Percentiles rank a stretch among this genome's conserved stretches.
Conservation (phyloP, 1,140 invertebrate genomes). For the Melanaphis sacchari region DNA sequence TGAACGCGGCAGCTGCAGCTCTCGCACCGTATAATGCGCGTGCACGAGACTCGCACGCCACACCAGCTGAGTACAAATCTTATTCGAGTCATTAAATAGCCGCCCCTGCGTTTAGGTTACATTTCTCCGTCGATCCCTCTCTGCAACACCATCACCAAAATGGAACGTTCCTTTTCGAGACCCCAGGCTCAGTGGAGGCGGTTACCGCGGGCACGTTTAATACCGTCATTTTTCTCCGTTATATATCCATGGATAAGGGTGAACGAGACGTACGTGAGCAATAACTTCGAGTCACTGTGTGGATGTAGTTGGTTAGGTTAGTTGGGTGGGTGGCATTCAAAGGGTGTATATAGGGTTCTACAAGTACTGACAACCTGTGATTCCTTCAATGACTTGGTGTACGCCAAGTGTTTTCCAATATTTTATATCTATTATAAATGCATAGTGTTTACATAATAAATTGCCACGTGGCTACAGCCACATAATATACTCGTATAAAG, state of each 20-base stretch:
- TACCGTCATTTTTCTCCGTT: constrained; percentile 49
- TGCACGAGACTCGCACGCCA: not conserved
- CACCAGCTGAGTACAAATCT: constrained; percentile 53
- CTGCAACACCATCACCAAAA: not conserved
- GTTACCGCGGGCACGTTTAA: constrained; percentile 25
- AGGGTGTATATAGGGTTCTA: not conserved
- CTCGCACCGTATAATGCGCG: not conserved
- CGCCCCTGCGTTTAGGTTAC: not conserved
- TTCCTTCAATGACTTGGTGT: not conserved
- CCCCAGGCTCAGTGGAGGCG: not conserved
- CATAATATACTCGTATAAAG: too few relatives aligned
- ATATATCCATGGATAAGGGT: not conserved
- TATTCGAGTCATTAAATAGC: constrained; percentile 52
- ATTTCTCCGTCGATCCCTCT: not conserved
- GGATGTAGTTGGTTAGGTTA: too few relatives aligned
- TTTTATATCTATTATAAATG: not conserved
- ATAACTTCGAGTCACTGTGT: not conserved
- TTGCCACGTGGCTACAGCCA: too few relatives aligned
- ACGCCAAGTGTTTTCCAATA: not conserved
- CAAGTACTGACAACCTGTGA: not conserved
- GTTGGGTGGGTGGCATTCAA: not conserved
- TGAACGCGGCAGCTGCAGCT: constrained; percentile 35
- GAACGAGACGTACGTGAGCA: not conserved
- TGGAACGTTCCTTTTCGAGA: not conserved
- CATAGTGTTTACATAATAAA: too few relatives aligned